These are phyloP conservation scores for Parapristionchus giblindavisi DNA, from an alignment of 2,888 invertebrate genomes.

Conservation along the genomic window DNA sequence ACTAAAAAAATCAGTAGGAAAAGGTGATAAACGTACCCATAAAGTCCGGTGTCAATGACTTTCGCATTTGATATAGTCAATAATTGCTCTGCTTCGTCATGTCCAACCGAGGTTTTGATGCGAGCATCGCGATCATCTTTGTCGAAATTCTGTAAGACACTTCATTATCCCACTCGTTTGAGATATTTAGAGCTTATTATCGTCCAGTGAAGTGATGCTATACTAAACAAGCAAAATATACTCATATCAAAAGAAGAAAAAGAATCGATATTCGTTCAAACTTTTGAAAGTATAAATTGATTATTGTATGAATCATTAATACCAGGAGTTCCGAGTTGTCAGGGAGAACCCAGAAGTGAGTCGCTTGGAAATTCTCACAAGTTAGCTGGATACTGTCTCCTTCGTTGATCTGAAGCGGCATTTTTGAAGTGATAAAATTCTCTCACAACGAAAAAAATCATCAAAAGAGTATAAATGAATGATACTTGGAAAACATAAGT, in stretches of 20 bases:
- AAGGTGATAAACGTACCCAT: slow-evolving; percentile 3
- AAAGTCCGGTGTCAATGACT: slow-evolving; percentile 24
- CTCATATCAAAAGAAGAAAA: too few relatives aligned
- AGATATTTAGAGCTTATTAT: background rate
- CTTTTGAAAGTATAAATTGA: background rate
- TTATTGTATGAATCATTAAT: background rate
- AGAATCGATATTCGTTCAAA: too few relatives aligned
- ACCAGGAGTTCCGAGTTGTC: slow-evolving; percentile 31
- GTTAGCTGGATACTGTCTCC: slow-evolving; percentile 20
- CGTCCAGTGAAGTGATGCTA: background rate
- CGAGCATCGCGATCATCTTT: background rate
- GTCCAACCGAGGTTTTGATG: background rate
- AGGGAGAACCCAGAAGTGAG: slow-evolving; percentile 24
- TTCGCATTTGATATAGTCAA: slow-evolving; percentile 18
- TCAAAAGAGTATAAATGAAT: background rate
- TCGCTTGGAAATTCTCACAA: slow-evolving; percentile 6
- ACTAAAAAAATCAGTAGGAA: background rate
- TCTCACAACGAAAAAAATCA: background rate
- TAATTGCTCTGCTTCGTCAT: slow-evolving; percentile 9
- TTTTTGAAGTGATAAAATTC: background rate
- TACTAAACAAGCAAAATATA: slow-evolving; percentile 1
- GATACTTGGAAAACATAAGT: background rate
- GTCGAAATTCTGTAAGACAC: background rate
- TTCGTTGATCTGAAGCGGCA: slow-evolving; percentile 23
- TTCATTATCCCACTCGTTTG: background rate